Conservation (phyloP, 1,140 invertebrate genomes). For the Odontomachus brunneus region DNA sequence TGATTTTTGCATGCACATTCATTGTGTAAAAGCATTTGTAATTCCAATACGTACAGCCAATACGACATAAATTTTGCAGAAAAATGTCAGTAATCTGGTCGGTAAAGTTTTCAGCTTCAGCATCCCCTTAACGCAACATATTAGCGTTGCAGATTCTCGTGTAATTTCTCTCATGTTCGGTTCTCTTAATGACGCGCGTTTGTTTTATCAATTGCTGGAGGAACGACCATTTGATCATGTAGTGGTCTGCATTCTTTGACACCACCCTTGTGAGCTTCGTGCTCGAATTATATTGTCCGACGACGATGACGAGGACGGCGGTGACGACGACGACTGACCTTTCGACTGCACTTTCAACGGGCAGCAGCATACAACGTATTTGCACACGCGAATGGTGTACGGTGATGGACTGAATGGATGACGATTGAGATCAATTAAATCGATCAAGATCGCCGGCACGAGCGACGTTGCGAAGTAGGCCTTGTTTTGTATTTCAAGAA, state of each 20-base stretch:
- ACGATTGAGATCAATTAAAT: slow-evolving; percentile 29
- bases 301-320: too few relatives aligned
- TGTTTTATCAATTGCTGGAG: neutral
- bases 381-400: slow-evolving; percentile 19
- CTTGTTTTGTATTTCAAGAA: neutral
- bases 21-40: too few relatives aligned
- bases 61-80: too few relatives aligned
- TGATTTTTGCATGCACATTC: too few relatives aligned
- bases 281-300: neutral
- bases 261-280: slow-evolving; percentile 1
- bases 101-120: too few relatives aligned
- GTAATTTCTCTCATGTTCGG: too few relatives aligned
- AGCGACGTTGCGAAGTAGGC: neutral
- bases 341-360: slow-evolving; percentile 26
- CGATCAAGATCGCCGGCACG: neutral
- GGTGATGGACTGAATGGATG: slow-evolving; percentile 17
- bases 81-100: too few relatives aligned
- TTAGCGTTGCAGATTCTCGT: too few relatives aligned
- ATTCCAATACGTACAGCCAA: too few relatives aligned
- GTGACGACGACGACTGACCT: slow-evolving; percentile 4
- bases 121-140: too few relatives aligned
- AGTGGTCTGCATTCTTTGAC: neutral
- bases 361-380: neutral
- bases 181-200: neutral
- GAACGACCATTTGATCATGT: neutral